These are phyloP conservation scores for Alexandromys fortis DNA, from an alignment of 2,113 vertebrate species.

Conservation along the genomic window DNA sequence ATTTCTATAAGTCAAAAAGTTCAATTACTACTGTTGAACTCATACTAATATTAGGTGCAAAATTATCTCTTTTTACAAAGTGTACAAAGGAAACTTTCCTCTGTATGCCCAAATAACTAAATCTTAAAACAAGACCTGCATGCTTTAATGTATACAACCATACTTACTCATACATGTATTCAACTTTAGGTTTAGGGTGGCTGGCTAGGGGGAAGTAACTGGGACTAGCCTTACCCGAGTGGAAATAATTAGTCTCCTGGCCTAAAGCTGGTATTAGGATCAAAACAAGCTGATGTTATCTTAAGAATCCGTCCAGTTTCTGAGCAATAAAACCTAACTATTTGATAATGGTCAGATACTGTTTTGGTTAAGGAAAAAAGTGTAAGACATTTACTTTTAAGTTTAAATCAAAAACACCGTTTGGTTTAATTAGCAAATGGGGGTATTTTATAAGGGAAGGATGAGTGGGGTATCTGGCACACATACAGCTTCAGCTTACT, in stretches of 20 bases:
- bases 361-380: slow-evolving; percentile 65
- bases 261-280: slow-evolving; percentile 62
- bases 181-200: slow-evolving; percentile 40
- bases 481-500: background rate
- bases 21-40: slow-evolving; percentile 37
- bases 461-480: accelerated
- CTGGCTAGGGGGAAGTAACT: background rate
- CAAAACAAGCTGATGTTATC: slow-evolving; percentile 73
- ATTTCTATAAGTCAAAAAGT: slow-evolving; percentile 51
- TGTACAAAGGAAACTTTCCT: slow-evolving; percentile 33
- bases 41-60: slow-evolving; percentile 8
- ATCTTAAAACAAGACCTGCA: background rate
- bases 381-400: slow-evolving; percentile 65
- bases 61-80: slow-evolving; percentile 12
- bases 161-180: slow-evolving; percentile 29
- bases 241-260: slow-evolving; percentile 70
- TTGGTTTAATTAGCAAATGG: slow-evolving; percentile 52
- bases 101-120: background rate
- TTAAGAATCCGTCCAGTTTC: slow-evolving; percentile 61
- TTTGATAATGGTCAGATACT: slow-evolving; percentile 56
- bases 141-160: slow-evolving; percentile 32
- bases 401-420: slow-evolving; percentile 75
- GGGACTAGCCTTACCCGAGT: slow-evolving; percentile 28
- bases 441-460: slow-evolving; percentile 6
- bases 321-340: slow-evolving; percentile 70